Conservation (phyloP, 2,888 invertebrate genomes). For the Stenotaenia linearis region DNA sequence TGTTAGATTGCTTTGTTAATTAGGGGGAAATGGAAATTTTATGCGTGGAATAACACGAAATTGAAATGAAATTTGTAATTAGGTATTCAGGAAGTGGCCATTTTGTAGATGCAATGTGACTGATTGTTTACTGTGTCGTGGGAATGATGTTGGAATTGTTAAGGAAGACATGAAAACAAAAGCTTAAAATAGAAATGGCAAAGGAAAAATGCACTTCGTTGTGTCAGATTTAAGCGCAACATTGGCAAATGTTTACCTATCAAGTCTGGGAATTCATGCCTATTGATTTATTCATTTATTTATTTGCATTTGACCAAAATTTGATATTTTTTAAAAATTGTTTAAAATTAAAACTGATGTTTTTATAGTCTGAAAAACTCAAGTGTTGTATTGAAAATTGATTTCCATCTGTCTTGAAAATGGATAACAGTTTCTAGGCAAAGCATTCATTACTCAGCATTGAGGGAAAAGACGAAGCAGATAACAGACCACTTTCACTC, state of each 20-base stretch:
- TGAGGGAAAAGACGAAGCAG: not conserved
- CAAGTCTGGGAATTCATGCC: not conserved
- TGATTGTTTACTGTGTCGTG: too few relatives aligned
- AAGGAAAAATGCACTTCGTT: not conserved
- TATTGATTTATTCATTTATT: not conserved
- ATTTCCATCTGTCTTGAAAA: slow-evolving; percentile 10
- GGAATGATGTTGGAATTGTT: too few relatives aligned
- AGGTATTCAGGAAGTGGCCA: too few relatives aligned
- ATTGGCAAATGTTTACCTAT: not conserved
- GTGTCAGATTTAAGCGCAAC: not conserved
- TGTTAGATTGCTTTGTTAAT: too few relatives aligned
- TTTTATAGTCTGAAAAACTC: too few relatives aligned
- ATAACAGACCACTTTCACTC: slow-evolving; percentile 12
- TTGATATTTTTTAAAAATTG: not conserved
- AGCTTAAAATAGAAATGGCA: not conserved
- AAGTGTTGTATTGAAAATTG: slow-evolving; percentile 10
- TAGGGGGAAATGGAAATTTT: too few relatives aligned
- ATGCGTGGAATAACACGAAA: too few relatives aligned
- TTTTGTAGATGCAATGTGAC: too few relatives aligned
- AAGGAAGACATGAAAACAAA: not conserved
- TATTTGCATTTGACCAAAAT: not conserved
- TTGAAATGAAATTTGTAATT: too few relatives aligned
- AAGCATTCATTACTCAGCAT: not conserved
- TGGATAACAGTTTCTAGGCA: not conserved
- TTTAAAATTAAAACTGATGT: too few relatives aligned